Evolutionary conservation across 1,140 invertebrate genomes (phyloP).

Genomic region (Platorchestia sp.): DNA sequence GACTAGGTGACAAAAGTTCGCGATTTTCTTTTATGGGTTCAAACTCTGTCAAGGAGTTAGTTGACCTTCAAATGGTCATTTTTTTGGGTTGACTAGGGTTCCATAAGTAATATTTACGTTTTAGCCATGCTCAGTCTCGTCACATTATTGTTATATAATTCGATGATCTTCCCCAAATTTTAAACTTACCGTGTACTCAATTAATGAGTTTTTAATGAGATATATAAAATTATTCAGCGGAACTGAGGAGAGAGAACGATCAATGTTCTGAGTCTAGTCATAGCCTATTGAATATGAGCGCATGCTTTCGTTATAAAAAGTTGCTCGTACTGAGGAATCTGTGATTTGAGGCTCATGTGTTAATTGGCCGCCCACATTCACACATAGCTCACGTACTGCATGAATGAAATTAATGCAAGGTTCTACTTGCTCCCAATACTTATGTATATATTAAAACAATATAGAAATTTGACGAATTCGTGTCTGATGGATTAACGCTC

Average conservation of each 20-base stretch:
- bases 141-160: neutral
- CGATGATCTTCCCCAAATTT: neutral
- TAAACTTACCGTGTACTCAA: neutral
- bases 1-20: neutral
- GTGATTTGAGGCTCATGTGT: neutral
- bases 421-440: neutral
- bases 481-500: neutral
- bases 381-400: neutral
- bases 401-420: neutral
- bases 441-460: neutral
- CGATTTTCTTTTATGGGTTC: neutral
- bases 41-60: neutral
- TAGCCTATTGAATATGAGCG: neutral
- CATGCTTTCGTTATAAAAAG: neutral
- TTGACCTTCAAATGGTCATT: neutral
- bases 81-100: neutral
- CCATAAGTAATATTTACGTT: neutral
- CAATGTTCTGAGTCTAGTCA: neutral
- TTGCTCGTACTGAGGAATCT: neutral
- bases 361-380: neutral
- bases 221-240: neutral
- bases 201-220: constrained; percentile 50
- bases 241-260: neutral
- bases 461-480: neutral
- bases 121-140: neutral